phyloP scores from a whole-genome alignment of 1,140 invertebrate species.

The Bemisia tabaci region DNA sequence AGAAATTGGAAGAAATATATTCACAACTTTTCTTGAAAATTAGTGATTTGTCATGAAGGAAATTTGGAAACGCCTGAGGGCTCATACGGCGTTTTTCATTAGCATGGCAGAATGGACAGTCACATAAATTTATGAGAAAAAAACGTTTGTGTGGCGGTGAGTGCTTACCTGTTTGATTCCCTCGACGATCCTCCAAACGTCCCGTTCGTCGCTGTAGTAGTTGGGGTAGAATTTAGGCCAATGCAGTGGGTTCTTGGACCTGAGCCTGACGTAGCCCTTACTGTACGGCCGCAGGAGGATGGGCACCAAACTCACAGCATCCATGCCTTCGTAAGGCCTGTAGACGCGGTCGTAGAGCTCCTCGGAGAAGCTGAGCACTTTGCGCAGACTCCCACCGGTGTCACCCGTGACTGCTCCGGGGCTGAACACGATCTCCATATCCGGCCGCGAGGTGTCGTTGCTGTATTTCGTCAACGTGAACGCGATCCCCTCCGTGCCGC shows the following conservation, averaged over 20 bases:
- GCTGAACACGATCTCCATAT: conserved; percentile 65
- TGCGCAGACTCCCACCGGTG: conserved; percentile 44
- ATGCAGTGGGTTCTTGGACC: conserved; percentile 38
- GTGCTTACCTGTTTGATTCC: conserved; percentile 41
- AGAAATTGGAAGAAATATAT: no score
- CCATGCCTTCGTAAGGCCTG: conserved; percentile 19
- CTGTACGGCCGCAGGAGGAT: conserved; percentile 37
- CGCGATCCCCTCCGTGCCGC: conserved; percentile 32
- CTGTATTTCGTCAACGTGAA: conserved; percentile 36
- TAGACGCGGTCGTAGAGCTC: conserved; percentile 19
- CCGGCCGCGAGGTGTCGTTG: conserved; percentile 34
- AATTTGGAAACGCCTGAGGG: no score
- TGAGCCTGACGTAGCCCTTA: conserved; percentile 33
- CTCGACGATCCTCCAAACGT: conserved; percentile 29
- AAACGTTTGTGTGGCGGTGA: no score
- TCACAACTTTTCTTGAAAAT: no score
- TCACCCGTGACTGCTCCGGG: conserved; percentile 57
- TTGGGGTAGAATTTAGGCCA: conserved; percentile 46
- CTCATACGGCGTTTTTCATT: no score
- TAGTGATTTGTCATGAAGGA: no score
- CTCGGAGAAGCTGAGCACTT: conserved; percentile 29
- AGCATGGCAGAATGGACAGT: no score
- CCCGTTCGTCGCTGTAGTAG: conserved; percentile 29
- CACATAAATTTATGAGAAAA: no score
- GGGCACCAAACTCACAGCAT: conserved; percentile 33